These are phyloP conservation scores for Dicyrtomina minuta DNA, from an alignment of 2,888 invertebrate genomes.

Conservation along the genomic window DNA sequence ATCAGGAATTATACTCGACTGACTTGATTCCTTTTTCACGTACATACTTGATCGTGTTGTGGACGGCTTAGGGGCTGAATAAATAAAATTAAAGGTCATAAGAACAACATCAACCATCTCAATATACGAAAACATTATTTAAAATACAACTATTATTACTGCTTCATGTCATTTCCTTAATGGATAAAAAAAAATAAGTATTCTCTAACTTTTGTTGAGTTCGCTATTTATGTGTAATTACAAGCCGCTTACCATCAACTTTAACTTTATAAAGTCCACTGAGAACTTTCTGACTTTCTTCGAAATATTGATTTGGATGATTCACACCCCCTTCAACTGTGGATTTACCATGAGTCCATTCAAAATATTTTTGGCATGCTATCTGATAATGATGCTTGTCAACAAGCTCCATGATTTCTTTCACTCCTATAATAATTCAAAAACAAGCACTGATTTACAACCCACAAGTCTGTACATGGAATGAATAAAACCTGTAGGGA, in stretches of 20 bases:
- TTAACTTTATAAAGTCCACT: conserved; percentile 39
- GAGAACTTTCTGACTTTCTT: conserved; percentile 69
- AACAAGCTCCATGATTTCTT: conserved; percentile 71
- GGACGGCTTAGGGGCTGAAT: background rate
- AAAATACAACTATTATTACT: background rate
- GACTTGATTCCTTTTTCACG: background rate
- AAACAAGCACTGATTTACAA: background rate
- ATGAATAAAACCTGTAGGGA: too few relatives aligned
- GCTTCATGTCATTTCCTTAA: too few relatives aligned
- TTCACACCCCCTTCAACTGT: conserved; percentile 69
- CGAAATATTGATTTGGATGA: conserved; percentile 91
- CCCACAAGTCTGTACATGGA: too few relatives aligned
- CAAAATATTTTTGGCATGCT: conserved; percentile 87
- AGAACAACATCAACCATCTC: background rate
- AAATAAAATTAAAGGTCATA: background rate
- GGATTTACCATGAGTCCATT: conserved; percentile 66
- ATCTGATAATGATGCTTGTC: conserved; percentile 80
- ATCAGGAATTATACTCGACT: background rate
- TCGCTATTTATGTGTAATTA: too few relatives aligned
- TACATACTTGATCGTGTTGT: background rate
- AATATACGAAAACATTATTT: background rate
- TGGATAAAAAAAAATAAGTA: too few relatives aligned
- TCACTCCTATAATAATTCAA: conserved; percentile 64
- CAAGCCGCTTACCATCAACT: conserved; percentile 29
- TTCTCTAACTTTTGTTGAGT: too few relatives aligned